These are phyloP conservation scores for Scaptomyza parva DNA, from an alignment of 2,888 invertebrate genomes.

Conservation along the genomic window DNA sequence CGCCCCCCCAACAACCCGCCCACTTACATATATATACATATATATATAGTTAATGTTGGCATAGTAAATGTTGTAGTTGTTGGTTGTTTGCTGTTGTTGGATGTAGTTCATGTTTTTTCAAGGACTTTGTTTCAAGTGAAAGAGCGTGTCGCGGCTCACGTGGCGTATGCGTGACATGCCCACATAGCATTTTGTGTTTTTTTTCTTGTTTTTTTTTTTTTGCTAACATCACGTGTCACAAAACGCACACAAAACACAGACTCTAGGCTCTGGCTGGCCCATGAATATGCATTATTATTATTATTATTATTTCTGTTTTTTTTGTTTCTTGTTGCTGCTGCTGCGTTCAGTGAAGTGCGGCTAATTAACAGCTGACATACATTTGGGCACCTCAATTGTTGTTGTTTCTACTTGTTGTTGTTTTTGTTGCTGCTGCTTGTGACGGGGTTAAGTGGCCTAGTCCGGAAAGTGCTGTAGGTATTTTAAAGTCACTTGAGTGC, in stretches of 20 bases:
- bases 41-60: slow-evolving; percentile 22
- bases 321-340: slow-evolving; percentile 15
- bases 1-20: neutral
- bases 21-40: no score
- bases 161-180: slow-evolving; percentile 67
- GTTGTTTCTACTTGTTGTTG: slow-evolving; percentile 2
- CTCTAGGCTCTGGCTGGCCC: slow-evolving; percentile 24
- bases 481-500: slow-evolving; percentile 25
- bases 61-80: slow-evolving; percentile 5
- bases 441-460: slow-evolving; percentile 47
- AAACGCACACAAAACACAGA: slow-evolving; percentile 17
- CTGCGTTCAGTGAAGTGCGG: slow-evolving; percentile 42
- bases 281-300: slow-evolving; percentile 73
- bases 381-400: slow-evolving; percentile 51
- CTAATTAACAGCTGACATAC: slow-evolving; percentile 71
- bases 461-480: slow-evolving; percentile 6
- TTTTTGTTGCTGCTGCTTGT: slow-evolving; percentile 20
- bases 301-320: slow-evolving; percentile 42
- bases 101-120: slow-evolving; percentile 50
- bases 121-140: slow-evolving; percentile 51
- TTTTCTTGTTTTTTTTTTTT: slow-evolving; percentile 2
- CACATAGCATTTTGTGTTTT: slow-evolving; percentile 36
- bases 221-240: slow-evolving; percentile 32
- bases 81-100: slow-evolving; percentile 1
- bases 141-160: slow-evolving; percentile 56